Conservation (phyloP, 2,888 invertebrate genomes). For the Ecdyonurus torrentis region DNA sequence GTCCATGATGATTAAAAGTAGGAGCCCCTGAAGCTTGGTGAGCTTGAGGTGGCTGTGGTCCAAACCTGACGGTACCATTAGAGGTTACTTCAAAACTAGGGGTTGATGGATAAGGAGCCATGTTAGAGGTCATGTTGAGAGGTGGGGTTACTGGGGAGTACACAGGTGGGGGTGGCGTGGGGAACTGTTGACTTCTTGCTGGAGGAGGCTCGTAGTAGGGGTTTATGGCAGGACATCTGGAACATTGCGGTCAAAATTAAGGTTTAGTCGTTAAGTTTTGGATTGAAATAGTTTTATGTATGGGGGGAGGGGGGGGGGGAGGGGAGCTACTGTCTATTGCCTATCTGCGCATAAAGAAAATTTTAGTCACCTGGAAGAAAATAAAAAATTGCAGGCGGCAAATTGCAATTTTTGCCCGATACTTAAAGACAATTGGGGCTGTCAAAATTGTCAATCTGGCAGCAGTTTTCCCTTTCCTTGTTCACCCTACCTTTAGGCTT, state of each 20-base stretch:
- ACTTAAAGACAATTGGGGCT: too few relatives aligned
- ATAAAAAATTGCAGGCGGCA: too few relatives aligned
- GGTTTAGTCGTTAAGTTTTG: too few relatives aligned
- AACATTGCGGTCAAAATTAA: background rate
- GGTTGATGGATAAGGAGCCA: background rate
- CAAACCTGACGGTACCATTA: background rate
- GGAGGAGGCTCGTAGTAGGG: background rate
- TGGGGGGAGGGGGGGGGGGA: too few relatives aligned
- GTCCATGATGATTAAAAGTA: slow-evolving; percentile 12
- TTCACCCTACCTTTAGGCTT: too few relatives aligned
- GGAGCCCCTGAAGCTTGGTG: background rate
- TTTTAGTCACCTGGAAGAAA: too few relatives aligned
- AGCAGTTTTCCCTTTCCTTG: too few relatives aligned
- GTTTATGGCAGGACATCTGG: background rate
- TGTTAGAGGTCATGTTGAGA: background rate
- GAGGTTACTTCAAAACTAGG: background rate
- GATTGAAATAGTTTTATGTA: too few relatives aligned
- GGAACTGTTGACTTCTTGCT: background rate
- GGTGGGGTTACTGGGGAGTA: background rate
- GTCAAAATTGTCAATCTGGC: too few relatives aligned
- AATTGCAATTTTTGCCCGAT: too few relatives aligned
- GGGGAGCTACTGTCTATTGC: too few relatives aligned
- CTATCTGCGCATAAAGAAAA: too few relatives aligned
- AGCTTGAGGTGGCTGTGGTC: background rate
- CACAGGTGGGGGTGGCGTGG: background rate